Conservation (phyloP, 2,888 invertebrate genomes). For the Chesias legatella region DNA sequence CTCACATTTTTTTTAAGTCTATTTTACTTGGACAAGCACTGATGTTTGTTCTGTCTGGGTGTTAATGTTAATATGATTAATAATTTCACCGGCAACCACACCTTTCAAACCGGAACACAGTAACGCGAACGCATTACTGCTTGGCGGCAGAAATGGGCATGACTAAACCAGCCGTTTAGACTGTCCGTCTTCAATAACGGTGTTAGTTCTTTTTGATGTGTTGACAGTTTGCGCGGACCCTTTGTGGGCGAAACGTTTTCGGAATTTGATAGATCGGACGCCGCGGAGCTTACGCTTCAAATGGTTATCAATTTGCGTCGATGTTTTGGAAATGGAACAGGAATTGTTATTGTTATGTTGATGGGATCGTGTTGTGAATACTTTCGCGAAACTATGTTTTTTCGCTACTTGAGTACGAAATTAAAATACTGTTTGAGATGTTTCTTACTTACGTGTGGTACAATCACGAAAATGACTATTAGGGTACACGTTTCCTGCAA, state of each 20-base stretch:
- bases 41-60: no score
- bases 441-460: no score
- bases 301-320: slow-evolving; percentile 20
- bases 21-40: no score
- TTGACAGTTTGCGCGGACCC: slow-evolving; percentile 23
- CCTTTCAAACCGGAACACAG: no score
- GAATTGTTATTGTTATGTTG: slow-evolving; percentile 8
- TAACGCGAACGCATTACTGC: no score
- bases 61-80: no score
- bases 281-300: slow-evolving; percentile 9
- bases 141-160: no score
- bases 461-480: no score
- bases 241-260: slow-evolving; percentile 21
- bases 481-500: no score
- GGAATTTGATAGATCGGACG: slow-evolving; percentile 20
- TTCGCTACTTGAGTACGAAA: background rate
- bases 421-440: no score
- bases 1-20: no score
- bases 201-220: slow-evolving; percentile 25
- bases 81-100: no score
- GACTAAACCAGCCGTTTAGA: background rate
- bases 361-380: background rate
- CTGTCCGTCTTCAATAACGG: background rate
- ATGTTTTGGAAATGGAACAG: slow-evolving; percentile 9
- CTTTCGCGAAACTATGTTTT: background rate